A percentile compares a stretch with the other conserved stretches of the same genome.
phyloP scores from a whole-genome alignment of 2,797 vertebrate genomes.

The Prionace glauca region DNA sequence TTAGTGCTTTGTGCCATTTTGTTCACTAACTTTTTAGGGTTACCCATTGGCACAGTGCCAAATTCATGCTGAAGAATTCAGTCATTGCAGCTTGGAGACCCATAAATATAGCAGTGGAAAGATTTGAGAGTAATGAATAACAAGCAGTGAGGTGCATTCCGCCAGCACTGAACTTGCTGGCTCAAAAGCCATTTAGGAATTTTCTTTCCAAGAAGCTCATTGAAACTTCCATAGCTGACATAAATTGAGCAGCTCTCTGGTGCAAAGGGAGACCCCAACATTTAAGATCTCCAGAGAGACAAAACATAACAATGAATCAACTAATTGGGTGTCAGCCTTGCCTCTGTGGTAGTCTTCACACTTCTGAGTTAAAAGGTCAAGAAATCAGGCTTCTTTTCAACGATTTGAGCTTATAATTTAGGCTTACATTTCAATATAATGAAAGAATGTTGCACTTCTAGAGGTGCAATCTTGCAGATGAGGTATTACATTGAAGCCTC shows the following conservation, averaged over 20 bases:
- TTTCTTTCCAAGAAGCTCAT: background rate
- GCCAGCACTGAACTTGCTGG: background rate
- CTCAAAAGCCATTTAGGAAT: background rate
- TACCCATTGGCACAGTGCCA: background rate
- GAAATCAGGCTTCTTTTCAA: background rate
- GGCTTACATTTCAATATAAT: background rate
- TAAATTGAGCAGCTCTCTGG: background rate
- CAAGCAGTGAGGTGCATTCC: background rate
- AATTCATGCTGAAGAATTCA: background rate
- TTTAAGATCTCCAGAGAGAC: background rate
- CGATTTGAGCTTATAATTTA: background rate
- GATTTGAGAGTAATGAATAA: background rate
- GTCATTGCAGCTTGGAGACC: background rate
- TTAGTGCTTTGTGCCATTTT: background rate
- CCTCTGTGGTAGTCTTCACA: background rate
- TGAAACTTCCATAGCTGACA: background rate
- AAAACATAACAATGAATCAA: slow-evolving; percentile 8
- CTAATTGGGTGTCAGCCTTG: background rate
- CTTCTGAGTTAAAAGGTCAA: background rate
- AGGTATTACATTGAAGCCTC: background rate
- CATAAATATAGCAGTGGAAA: background rate
- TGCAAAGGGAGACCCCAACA: background rate
- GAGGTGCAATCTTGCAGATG: background rate
- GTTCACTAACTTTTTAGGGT: background rate
- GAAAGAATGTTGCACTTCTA: background rate